phyloP scores from a whole-genome alignment of 2,797 vertebrate genomes.

The Karalla daura region DNA sequence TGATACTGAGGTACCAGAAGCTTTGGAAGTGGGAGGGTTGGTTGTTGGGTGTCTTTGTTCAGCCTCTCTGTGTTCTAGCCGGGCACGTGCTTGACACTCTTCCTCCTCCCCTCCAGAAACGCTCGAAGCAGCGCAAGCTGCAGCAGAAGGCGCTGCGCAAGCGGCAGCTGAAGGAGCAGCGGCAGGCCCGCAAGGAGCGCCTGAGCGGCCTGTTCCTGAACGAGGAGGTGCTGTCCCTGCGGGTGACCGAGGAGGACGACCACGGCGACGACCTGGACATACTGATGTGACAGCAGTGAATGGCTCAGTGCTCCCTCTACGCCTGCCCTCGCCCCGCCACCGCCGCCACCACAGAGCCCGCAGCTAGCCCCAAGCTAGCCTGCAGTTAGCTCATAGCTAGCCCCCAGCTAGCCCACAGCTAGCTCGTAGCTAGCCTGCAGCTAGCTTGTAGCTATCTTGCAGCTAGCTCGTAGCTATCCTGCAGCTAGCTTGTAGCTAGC shows the following conservation, averaged over 20 bases:
- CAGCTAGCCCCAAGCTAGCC: slow-evolving; percentile 21
- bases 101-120: slow-evolving; percentile 84
- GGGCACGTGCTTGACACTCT: no score
- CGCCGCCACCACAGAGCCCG: slow-evolving; percentile 19
- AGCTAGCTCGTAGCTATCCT: no score
- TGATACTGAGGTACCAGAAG: no score
- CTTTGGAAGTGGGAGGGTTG: no score
- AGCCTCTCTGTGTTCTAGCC: no score
- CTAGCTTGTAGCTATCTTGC: no score
- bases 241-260: slow-evolving; percentile 95
- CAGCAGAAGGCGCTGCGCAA: slow-evolving; percentile 98
- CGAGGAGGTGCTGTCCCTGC: slow-evolving; percentile 96
- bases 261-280: slow-evolving; percentile 93
- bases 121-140: slow-evolving; percentile 96
- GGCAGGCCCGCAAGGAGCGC: slow-evolving; percentile 96
- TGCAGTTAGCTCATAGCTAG: no score
- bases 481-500: no score
- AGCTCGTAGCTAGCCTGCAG: slow-evolving; percentile 30
- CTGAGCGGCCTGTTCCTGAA: slow-evolving; percentile 98
- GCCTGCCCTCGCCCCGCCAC: slow-evolving; percentile 73
- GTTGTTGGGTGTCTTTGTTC: no score
- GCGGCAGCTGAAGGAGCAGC: slow-evolving; percentile 96
- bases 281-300: slow-evolving; percentile 95
- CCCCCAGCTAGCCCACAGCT: no score
- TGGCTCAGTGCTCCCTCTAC: slow-evolving; percentile 89